These are phyloP conservation scores for Rhabditophanes sp. DNA, from an alignment of 2,888 invertebrate species.

Conservation along the genomic window DNA sequence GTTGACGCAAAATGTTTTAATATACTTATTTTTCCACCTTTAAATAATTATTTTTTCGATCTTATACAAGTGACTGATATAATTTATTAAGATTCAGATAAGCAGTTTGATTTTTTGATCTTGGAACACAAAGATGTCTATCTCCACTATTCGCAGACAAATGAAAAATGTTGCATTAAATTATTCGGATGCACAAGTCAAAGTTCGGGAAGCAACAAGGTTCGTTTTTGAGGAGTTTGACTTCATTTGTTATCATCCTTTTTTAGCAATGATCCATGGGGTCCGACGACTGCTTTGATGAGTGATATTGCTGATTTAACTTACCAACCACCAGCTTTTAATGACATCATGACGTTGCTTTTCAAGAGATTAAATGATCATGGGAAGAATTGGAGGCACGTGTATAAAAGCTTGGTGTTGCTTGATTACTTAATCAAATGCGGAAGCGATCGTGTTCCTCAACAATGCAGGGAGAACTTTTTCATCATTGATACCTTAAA, in stretches of 20 bases:
- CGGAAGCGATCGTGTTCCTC: not conserved
- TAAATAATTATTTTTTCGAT: too few species aligned
- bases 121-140: not conserved
- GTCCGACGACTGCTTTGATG: not conserved
- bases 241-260: too few species aligned
- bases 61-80: too few species aligned
- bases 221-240: too few species aligned
- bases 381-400: not conserved
- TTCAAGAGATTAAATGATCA: not conserved
- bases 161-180: constrained; percentile 1
- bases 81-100: too few species aligned
- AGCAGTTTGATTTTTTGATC: too few species aligned
- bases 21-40: too few species aligned
- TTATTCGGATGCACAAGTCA: not conserved
- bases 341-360: not conserved
- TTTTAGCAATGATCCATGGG: constrained; percentile 1
- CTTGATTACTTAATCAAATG: not conserved
- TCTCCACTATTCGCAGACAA: not conserved
- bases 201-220: constrained; percentile 1
- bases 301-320: constrained; percentile 1
- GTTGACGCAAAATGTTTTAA: too few species aligned
- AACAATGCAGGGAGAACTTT: not conserved
- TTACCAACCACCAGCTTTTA: not conserved
- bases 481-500: too few species aligned
- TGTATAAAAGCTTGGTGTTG: not conserved